Conservation (phyloP, 2,888 invertebrate species). For the Shargacucullia verbasci region DNA sequence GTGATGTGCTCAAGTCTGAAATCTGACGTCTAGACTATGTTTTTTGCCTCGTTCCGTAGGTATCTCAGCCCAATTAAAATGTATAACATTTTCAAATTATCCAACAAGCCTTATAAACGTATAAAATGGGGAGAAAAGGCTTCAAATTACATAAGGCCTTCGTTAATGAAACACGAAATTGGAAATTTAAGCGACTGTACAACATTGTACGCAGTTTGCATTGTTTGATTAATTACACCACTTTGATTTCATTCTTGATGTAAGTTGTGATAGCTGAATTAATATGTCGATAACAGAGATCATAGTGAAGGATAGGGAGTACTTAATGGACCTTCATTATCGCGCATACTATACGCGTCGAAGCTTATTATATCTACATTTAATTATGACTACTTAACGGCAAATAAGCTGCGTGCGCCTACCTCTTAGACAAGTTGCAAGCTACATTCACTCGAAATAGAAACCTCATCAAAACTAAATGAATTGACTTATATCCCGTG, state of each 20-base stretch:
- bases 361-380: too few relatives aligned
- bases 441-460: too few relatives aligned
- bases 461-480: too few relatives aligned
- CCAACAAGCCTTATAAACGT: conserved; percentile 53
- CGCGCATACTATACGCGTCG: too few relatives aligned
- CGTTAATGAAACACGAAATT: conserved; percentile 64
- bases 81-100: conserved; percentile 52
- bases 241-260: conserved; percentile 41
- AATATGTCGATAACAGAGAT: conserved; percentile 17
- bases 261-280: conserved; percentile 14
- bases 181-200: conserved; percentile 57
- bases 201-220: conserved; percentile 44
- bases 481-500: too few relatives aligned
- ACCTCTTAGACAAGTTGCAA: too few relatives aligned
- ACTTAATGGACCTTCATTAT: not conserved
- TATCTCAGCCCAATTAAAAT: conserved; percentile 52
- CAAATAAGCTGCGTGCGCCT: too few relatives aligned
- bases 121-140: conserved; percentile 58
- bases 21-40: conserved; percentile 42
- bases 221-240: conserved; percentile 48
- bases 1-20: conserved; percentile 27
- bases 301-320: not conserved
- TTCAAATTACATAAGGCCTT: conserved; percentile 61
- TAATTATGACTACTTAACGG: too few relatives aligned
- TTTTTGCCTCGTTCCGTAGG: conserved; percentile 38